phyloP scores from a whole-genome alignment of 1,140 invertebrate species.

The Apis laboriosa region DNA sequence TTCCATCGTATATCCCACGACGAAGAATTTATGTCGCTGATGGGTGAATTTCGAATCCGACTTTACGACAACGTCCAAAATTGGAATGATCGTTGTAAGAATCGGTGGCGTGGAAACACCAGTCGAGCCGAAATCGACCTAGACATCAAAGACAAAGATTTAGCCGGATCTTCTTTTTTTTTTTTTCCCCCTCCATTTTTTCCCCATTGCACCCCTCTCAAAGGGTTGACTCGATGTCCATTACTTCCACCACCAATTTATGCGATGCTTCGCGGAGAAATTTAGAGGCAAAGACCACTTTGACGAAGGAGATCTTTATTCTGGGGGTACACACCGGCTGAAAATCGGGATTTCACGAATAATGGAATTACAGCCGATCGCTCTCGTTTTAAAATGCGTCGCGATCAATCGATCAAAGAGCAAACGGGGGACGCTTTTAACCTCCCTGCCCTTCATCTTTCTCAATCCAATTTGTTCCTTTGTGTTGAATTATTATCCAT shows the following conservation, averaged over 20 bases:
- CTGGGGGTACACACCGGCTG: no score
- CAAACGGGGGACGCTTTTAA: no score
- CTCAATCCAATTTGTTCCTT: no score
- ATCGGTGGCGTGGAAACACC: slow-evolving; percentile 37
- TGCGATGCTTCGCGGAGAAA: slow-evolving; percentile 2
- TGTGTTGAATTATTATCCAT: no score
- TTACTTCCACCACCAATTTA: slow-evolving; percentile 24
- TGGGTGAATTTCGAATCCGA: slow-evolving; percentile 56
- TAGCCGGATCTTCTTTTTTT: neutral
- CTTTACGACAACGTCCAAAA: slow-evolving; percentile 60
- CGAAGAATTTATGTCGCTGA: slow-evolving; percentile 61
- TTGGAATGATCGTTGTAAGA: slow-evolving; percentile 38
- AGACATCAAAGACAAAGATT: slow-evolving; percentile 27
- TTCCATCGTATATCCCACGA: slow-evolving; percentile 44
- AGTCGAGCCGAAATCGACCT: neutral
- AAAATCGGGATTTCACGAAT: neutral
- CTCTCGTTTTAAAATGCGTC: neutral
- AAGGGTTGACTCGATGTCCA: slow-evolving; percentile 22
- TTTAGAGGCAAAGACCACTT: slow-evolving; percentile 10
- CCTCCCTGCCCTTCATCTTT: no score
- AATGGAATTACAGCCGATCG: neutral
- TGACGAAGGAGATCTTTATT: slow-evolving; percentile 14
- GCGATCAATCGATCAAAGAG: neutral
- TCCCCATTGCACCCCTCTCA: neutral
- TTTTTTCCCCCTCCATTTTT: no score